These are phyloP conservation scores for Doryteuthis pealeii DNA, from an alignment of 1,140 invertebrate genomes.

Conservation along the genomic window DNA sequence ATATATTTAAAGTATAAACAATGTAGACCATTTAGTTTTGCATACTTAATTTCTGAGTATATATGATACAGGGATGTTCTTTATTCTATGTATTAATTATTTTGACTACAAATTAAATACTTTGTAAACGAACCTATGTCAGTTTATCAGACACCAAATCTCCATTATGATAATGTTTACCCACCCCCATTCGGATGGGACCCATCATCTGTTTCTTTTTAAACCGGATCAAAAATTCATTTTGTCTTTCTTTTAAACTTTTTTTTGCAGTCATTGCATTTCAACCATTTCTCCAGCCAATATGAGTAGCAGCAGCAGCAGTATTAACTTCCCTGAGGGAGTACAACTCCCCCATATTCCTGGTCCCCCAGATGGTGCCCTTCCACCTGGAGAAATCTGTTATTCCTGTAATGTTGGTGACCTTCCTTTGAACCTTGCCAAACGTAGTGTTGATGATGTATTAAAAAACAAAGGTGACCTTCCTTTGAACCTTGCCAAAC, in stretches of 20 bases:
- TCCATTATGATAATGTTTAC: no score
- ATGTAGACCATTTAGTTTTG: no score
- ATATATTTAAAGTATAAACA: no score
- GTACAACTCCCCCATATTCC: slow-evolving; percentile 44
- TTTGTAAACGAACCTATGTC: no score
- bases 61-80: no score
- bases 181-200: no score
- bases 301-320: slow-evolving; percentile 62
- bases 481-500: slow-evolving; percentile 40
- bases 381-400: slow-evolving; percentile 85
- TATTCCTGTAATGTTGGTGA: slow-evolving; percentile 76
- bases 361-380: slow-evolving; percentile 65
- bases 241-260: slow-evolving; percentile 26
- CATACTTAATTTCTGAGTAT: no score
- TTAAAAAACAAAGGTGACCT: slow-evolving; percentile 33
- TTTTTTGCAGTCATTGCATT: slow-evolving; percentile 75
- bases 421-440: slow-evolving; percentile 41
- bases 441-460: slow-evolving; percentile 26
- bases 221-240: no score
- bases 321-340: slow-evolving; percentile 43
- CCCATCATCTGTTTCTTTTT: no score
- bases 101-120: no score
- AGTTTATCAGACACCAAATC: no score
- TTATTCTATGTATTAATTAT: no score
- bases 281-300: slow-evolving; percentile 72